Evolutionary conservation across 2,888 invertebrate species (phyloP).

Genomic region (Dryadula phaetusa): DNA sequence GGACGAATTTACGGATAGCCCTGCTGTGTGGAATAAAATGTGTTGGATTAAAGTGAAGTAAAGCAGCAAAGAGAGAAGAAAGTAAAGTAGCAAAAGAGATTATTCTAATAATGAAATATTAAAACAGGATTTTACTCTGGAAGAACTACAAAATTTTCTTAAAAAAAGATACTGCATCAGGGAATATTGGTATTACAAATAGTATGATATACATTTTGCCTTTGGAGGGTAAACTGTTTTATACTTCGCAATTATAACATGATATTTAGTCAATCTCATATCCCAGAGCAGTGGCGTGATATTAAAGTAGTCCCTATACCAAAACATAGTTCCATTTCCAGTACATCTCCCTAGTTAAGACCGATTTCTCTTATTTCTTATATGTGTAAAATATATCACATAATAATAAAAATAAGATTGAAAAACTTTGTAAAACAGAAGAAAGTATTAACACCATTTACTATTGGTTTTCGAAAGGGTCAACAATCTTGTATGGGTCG

Average conservation of each 20-base stretch:
- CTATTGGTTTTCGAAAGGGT: too few relatives aligned
- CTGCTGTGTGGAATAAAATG: constrained; percentile 11
- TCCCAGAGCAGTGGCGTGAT: too few relatives aligned
- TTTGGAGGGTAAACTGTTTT: background rate
- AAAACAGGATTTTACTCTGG: background rate
- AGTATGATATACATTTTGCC: constrained; percentile 1
- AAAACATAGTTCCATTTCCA: too few relatives aligned
- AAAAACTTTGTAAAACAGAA: background rate
- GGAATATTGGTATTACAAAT: background rate
- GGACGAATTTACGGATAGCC: background rate
- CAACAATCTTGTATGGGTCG: background rate
- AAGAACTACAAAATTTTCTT: too few relatives aligned
- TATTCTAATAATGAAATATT: background rate
- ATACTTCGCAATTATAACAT: too few relatives aligned
- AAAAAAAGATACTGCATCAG: too few relatives aligned
- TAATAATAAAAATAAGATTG: background rate
- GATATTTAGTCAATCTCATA: too few relatives aligned
- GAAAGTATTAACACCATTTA: background rate
- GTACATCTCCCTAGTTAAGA: too few relatives aligned
- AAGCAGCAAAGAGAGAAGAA: background rate
- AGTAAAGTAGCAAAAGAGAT: background rate
- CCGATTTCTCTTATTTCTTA: too few relatives aligned
- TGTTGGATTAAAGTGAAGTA: constrained; percentile 1
- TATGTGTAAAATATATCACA: too few relatives aligned
- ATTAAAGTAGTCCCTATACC: too few relatives aligned